A percentile compares a stretch with the other conserved stretches of the same genome.
phyloP scores from a whole-genome alignment of 2,888 invertebrate species.

The Strigamia crassipes region DNA sequence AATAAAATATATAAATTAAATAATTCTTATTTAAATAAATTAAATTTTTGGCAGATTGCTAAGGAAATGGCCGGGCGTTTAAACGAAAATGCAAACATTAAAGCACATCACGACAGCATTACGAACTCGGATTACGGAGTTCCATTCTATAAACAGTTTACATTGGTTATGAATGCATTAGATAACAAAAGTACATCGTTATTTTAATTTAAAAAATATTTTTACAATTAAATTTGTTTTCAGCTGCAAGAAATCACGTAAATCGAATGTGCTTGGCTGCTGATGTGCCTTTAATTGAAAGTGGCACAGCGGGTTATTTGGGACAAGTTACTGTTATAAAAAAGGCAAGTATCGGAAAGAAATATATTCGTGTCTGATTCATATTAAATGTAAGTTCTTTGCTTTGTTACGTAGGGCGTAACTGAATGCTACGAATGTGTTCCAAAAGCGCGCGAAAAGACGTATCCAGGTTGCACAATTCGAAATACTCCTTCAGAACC shows the following conservation, averaged over 20 bases:
- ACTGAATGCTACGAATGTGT: constrained; percentile 98
- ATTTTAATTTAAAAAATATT: not conserved
- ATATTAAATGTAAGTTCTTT: not conserved
- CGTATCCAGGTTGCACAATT: constrained; percentile 97
- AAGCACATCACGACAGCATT: constrained; percentile 90
- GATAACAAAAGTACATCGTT: constrained; percentile 74
- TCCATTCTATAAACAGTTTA: constrained; percentile 87
- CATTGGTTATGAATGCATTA: constrained; percentile 91
- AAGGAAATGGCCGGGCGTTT: constrained; percentile 84
- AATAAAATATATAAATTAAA: not conserved
- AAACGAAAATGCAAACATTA: constrained; percentile 85
- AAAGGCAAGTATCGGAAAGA: constrained; percentile 55
- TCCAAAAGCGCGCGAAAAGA: constrained; percentile 86
- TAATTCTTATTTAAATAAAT: constrained; percentile 41
- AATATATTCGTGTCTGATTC: not conserved
- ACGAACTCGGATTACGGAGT: constrained; percentile 84
- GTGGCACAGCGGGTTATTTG: constrained; percentile 95
- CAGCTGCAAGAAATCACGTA: constrained; percentile 93
- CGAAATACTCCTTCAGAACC: constrained; percentile 98
- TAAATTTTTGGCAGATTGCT: constrained; percentile 68
- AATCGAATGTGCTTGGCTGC: constrained; percentile 98
- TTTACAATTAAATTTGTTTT: constrained; percentile 46
- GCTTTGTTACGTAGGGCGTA: constrained; percentile 64
- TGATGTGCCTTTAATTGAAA: constrained; percentile 91
- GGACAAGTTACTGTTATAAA: constrained; percentile 73